Evolutionary conservation across 2,888 invertebrate genomes (phyloP).

Genomic region (Eupithecia tripunctaria): DNA sequence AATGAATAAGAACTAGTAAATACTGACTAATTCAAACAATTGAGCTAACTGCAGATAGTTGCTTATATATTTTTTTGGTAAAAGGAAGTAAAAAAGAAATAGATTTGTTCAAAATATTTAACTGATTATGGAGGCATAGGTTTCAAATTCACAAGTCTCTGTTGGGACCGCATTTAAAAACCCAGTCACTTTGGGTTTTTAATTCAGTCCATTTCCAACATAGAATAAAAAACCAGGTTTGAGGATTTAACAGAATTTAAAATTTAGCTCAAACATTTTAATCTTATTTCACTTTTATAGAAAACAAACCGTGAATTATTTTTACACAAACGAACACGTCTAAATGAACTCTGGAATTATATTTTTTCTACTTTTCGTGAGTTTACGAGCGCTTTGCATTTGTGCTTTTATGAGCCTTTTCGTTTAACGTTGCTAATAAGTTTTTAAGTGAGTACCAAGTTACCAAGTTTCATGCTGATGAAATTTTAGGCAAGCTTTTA

Average conservation of each 20-base stretch:
- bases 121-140: no score
- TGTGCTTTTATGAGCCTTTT: conserved; percentile 23
- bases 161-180: no score
- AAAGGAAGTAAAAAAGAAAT: no score
- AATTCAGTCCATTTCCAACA: background rate
- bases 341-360: conserved; percentile 37
- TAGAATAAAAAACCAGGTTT: background rate
- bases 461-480: conserved; percentile 13
- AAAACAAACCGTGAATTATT: background rate
- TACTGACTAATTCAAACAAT: no score
- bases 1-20: no score
- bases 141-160: no score
- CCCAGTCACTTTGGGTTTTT: no score
- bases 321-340: conserved; percentile 30
- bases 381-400: conserved; percentile 30
- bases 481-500: conserved; percentile 18
- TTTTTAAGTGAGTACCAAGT: conserved; percentile 20
- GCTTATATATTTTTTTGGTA: no score
- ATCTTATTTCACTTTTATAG: background rate
- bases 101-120: no score
- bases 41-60: no score
- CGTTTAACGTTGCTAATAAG: conserved; percentile 23
- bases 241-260: background rate
- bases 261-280: background rate
- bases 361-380: conserved; percentile 31